Percentiles rank a stretch among this genome's conserved stretches.
phyloP scores from a whole-genome alignment of 1,140 invertebrate species.

The Arctopsyche grandis region DNA sequence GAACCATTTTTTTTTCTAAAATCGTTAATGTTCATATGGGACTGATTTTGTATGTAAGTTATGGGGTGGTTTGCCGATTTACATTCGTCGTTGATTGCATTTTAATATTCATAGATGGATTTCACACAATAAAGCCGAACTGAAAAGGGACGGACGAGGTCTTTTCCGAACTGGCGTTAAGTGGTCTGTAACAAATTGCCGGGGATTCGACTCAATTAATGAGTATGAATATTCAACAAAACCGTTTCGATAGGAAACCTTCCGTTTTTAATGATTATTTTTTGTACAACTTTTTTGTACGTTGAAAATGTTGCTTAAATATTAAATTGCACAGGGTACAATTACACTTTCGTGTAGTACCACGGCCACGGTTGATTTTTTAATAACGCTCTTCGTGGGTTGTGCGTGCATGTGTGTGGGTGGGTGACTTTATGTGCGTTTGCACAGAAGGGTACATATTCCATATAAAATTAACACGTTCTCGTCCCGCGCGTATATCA shows the following conservation, averaged over 20 bases:
- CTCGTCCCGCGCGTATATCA: slow-evolving; percentile 7
- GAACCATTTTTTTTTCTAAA: too few relatives aligned
- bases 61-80: background rate
- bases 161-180: slow-evolving; percentile 1
- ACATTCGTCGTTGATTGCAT: slow-evolving; percentile 45
- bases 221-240: slow-evolving; percentile 34
- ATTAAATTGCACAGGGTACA: too few relatives aligned
- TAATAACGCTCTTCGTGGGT: too few relatives aligned
- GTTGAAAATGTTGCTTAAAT: too few relatives aligned
- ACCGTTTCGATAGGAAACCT: background rate
- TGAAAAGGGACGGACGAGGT: slow-evolving; percentile 3
- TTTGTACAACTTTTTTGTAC: too few relatives aligned
- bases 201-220: slow-evolving; percentile 36
- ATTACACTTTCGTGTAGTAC: too few relatives aligned
- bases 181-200: slow-evolving; percentile 40
- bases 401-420: too few relatives aligned
- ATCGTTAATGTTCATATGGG: too few relatives aligned
- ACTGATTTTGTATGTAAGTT: background rate
- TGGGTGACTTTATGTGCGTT: too few relatives aligned
- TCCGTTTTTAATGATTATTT: background rate
- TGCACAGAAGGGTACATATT: background rate
- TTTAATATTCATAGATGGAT: slow-evolving; percentile 51
- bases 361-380: too few relatives aligned
- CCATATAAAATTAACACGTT: slow-evolving; percentile 7
- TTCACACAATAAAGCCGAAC: too few relatives aligned